Evolutionary conservation across 2,113 vertebrate genomes (phyloP), one percentile per base, ranked within the genome.

Genomic region (Ibidorhyncha struthersii): DNA sequence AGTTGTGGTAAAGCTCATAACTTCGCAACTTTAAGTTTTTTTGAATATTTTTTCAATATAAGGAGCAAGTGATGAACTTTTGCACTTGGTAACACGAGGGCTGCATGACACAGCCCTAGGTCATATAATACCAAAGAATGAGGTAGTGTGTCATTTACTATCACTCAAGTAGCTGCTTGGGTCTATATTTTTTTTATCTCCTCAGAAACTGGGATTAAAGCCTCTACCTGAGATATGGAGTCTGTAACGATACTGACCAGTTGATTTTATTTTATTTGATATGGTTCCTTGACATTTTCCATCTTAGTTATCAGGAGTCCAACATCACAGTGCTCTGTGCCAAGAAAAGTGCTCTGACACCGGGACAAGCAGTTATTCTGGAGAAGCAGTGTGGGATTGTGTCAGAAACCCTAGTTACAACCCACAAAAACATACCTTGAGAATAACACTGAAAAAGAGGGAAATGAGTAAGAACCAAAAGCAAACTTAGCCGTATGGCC

Each of bases 401-500:
- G 15, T 25, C 27, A 56, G 66, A 56, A 45, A 49, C 3, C 45
- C 14, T 41, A 19, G 1, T 36, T 19, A 43, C 9, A 29, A 12
- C 20, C 21, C n/a, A 12, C 20, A 47, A 4, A 30, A 67, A 9
- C 16, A 32, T 3, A 12, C 18, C 10, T 61, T 17, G 15, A 34
- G n/a, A 26, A 56, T 13, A 69, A 59, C 9, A 23, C 6, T 62
- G 56, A 22, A 67, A 76, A 27, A 7, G 1, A 83, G 41, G 13
- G 5, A 81, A 78, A 41, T 1, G 1, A 49, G 21, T 22, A 36
- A 70, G 58, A 88, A 61, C 16, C 18, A 34, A 82, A 86, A 67
- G 8, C 20, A 73, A 88, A 43, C 4, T 17, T 12, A n/a, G 45
- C 6, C 0, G 0, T 1, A 2, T 3, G 2, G 38, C 41, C 27